Conservation (phyloP, 2,113 vertebrate genomes). For the Burhinus oedicnemus region DNA sequence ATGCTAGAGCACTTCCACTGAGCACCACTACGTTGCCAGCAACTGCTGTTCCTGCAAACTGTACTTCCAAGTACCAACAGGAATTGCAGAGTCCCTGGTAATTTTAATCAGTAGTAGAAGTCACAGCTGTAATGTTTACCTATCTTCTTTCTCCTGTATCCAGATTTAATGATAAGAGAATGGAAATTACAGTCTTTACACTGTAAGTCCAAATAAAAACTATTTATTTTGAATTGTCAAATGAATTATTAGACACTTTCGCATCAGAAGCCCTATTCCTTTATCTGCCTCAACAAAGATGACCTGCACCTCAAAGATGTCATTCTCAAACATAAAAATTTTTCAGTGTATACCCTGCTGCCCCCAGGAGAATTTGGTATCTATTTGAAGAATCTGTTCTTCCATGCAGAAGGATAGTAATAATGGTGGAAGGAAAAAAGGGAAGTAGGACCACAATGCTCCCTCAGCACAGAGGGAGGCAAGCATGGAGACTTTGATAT, state of each 20-base stretch:
- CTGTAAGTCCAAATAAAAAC: neutral
- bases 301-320: neutral
- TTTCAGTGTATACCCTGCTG: neutral
- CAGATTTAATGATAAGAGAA: neutral
- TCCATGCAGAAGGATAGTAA: neutral
- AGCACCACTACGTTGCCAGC: neutral
- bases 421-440: neutral
- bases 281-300: neutral
- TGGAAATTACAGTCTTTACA: neutral
- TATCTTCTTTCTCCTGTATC: neutral
- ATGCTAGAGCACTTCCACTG: neutral
- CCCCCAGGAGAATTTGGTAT: neutral
- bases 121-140: neutral
- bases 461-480: neutral
- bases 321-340: neutral
- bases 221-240: neutral
- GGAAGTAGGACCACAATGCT: neutral
- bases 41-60: neutral
- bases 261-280: neutral
- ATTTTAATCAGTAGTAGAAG: neutral
- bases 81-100: neutral
- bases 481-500: neutral
- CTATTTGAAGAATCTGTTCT: neutral
- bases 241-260: neutral
- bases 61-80: neutral